Conservation (phyloP, 2,888 invertebrate genomes). For the Hyposoter didymator region DNA sequence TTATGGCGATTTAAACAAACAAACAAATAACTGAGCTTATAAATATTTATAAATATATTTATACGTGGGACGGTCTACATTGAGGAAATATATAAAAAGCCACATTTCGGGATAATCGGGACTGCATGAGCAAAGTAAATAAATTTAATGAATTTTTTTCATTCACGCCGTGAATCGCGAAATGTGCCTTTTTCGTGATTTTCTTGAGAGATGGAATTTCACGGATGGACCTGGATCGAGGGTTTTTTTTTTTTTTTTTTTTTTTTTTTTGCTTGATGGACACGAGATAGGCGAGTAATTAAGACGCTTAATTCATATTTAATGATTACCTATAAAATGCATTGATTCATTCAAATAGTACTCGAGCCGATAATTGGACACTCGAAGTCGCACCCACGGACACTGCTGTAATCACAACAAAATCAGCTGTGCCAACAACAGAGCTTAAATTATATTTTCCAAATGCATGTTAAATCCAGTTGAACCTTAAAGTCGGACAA, state of each 20-base stretch:
- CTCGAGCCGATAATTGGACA: constrained; percentile 83
- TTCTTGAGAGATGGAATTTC: constrained; percentile 41
- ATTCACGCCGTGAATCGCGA: constrained; percentile 8
- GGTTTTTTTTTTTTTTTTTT: constrained; percentile 7
- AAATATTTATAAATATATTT: constrained; percentile 18
- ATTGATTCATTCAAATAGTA: constrained; percentile 83
- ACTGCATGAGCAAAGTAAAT: neutral
- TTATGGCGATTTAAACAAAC: constrained; percentile 44
- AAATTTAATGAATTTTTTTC: neutral
- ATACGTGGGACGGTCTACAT: constrained; percentile 41
- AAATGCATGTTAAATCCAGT: constrained; percentile 55
- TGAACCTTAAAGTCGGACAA: constrained; percentile 46
- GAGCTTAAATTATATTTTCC: constrained; percentile 70
- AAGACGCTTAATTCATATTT: constrained; percentile 83
- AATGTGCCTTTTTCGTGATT: constrained; percentile 71
- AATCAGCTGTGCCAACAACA: constrained; percentile 84
- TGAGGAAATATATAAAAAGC: constrained; percentile 29
- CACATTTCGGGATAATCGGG: constrained; percentile 18
- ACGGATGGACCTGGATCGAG: constrained; percentile 42
- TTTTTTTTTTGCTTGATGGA: constrained; percentile 41
- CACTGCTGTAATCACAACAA: constrained; percentile 84
- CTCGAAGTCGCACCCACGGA: constrained; percentile 83
- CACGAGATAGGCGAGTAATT: constrained; percentile 71
- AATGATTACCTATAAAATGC: constrained; percentile 84
- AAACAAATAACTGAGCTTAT: constrained; percentile 44